Conservation (phyloP, 2,113 vertebrate species). For the Cyanoderma ruficeps region DNA sequence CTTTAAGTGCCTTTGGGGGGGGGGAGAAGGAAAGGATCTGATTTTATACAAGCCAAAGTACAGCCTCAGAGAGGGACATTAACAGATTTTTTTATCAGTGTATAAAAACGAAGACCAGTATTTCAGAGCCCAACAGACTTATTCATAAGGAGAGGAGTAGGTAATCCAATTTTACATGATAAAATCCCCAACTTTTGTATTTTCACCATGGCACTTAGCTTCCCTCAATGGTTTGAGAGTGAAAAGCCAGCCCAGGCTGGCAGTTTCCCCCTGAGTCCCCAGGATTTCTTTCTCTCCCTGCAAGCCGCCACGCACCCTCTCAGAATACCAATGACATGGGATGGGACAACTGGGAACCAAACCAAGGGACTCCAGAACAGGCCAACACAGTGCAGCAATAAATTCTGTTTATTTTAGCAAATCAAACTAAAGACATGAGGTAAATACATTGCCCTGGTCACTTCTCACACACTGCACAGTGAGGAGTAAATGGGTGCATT, state of each 20-base stretch:
- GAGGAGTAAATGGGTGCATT: background rate
- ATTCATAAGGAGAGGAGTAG: background rate
- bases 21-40: background rate
- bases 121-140: background rate
- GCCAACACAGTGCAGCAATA: background rate
- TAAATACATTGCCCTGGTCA: background rate
- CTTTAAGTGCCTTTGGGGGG: background rate
- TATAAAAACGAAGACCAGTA: background rate
- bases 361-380: background rate
- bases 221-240: background rate
- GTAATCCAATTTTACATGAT: background rate
- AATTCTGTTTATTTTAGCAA: background rate
- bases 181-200: background rate
- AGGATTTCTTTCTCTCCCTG: background rate
- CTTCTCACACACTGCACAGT: background rate
- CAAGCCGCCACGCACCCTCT: rapidly evolving
- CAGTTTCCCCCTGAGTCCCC: background rate
- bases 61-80: background rate
- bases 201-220: background rate
- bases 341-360: background rate
- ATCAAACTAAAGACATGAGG: background rate
- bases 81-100: background rate
- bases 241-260: background rate
- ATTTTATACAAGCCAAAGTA: background rate
- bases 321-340: conserved; percentile 7